phyloP scores from a whole-genome alignment of 1,140 invertebrate genomes.

The Lutraria rhynchaena region DNA sequence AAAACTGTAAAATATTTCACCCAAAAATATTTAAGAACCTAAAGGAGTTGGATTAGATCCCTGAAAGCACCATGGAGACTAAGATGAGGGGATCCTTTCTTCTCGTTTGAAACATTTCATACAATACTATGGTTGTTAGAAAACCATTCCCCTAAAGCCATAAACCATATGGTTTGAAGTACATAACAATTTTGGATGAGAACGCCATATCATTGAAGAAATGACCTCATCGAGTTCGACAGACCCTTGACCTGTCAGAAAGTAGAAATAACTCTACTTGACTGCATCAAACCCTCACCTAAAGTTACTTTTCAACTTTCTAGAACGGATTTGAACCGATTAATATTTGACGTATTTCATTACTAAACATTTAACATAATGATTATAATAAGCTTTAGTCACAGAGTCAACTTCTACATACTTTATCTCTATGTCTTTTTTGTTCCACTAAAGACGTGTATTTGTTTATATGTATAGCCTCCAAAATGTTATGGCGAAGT shows the following conservation, averaged over 20 bases:
- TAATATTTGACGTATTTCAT: neutral
- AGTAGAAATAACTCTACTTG: neutral
- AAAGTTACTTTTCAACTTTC: neutral
- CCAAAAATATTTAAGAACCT: too few relatives aligned
- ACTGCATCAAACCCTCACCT: neutral
- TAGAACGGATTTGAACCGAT: neutral
- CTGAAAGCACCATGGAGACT: too few relatives aligned
- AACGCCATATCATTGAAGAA: conserved; percentile 14
- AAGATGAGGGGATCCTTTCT: too few relatives aligned
- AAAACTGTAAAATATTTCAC: too few relatives aligned
- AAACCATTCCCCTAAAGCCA: neutral
- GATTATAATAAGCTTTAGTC: neutral
- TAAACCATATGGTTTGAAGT: conserved; percentile 28
- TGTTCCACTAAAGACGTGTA: too few relatives aligned
- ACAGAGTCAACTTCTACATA: neutral
- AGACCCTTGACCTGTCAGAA: conserved; percentile 33
- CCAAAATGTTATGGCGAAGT: too few relatives aligned
- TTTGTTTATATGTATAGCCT: too few relatives aligned
- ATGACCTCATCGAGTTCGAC: conserved; percentile 2
- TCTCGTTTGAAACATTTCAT: too few relatives aligned
- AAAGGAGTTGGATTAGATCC: too few relatives aligned
- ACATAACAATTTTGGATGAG: neutral
- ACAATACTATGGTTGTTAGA: neutral
- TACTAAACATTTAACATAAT: neutral
- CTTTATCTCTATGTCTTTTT: too few relatives aligned